phyloP scores from a whole-genome alignment of 2,888 invertebrate genomes.

The Mesorhabditis belari region DNA sequence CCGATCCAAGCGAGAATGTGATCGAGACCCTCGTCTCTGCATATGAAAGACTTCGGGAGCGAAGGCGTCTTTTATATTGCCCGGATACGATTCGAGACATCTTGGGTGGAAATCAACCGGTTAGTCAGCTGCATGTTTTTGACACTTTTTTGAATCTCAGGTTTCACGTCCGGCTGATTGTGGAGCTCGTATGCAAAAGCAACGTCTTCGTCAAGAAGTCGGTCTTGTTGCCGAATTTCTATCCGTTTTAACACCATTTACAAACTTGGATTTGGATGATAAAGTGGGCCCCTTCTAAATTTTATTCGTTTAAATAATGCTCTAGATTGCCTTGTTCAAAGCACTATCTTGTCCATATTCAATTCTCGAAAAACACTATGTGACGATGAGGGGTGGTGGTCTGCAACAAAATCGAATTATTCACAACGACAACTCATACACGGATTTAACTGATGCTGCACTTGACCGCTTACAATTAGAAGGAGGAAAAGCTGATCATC shows the following conservation, averaged over 20 bases:
- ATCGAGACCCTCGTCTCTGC: slow-evolving; percentile 14
- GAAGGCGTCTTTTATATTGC: slow-evolving; percentile 38
- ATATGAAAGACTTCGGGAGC: slow-evolving; percentile 24
- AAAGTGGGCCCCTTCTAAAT: slow-evolving; percentile 9
- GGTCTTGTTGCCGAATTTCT: slow-evolving; percentile 25
- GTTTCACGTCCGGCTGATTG: neutral
- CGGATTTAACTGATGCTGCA: slow-evolving; percentile 19
- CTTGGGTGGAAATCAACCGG: slow-evolving; percentile 31
- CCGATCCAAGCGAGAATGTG: slow-evolving; percentile 7
- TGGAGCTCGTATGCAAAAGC: slow-evolving; percentile 1
- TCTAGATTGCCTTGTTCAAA: slow-evolving; percentile 30
- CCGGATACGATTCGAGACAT: slow-evolving; percentile 31
- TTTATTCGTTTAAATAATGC: neutral
- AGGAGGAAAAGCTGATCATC: slow-evolving; percentile 4
- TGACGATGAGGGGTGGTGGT: slow-evolving; percentile 28
- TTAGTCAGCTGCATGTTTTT: slow-evolving; percentile 5
- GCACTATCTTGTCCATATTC: slow-evolving; percentile 27
- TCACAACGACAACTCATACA: slow-evolving; percentile 22
- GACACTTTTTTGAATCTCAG: neutral
- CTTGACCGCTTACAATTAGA: slow-evolving; percentile 13
- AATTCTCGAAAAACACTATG: slow-evolving; percentile 40
- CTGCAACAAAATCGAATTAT: slow-evolving; percentile 21
- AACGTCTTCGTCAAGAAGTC: slow-evolving; percentile 12
- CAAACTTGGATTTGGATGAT: slow-evolving; percentile 20
- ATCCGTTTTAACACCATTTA: slow-evolving; percentile 16